Evolutionary conservation across 2,888 invertebrate species (phyloP).

Genomic region (Tetropium fuscum): DNA sequence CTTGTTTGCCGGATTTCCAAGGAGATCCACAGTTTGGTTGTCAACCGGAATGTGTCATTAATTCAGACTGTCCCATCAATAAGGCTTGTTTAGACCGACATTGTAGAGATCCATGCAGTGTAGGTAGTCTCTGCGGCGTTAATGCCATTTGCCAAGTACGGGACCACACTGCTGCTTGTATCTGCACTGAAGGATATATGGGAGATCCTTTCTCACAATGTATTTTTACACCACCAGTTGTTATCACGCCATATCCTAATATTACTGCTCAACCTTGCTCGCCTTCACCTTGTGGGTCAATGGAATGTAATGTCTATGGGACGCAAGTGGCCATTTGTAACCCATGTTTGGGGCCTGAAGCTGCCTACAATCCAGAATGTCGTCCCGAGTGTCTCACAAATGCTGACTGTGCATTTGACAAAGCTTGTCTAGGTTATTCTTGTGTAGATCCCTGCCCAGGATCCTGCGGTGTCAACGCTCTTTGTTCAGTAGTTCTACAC

Average conservation of each 20-base stretch:
- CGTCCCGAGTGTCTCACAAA: conserved; percentile 86
- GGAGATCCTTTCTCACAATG: conserved; percentile 87
- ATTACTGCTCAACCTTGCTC: conserved; percentile 74
- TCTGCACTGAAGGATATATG: conserved; percentile 80
- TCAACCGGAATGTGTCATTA: conserved; percentile 83
- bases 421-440: conserved; percentile 79
- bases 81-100: conserved; percentile 82
- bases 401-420: conserved; percentile 83
- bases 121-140: conserved; percentile 79
- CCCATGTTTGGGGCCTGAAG: conserved; percentile 78
- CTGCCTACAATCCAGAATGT: conserved; percentile 78
- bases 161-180: conserved; percentile 86
- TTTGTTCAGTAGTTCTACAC: conserved; percentile 78
- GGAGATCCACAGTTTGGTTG: conserved; percentile 85
- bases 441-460: conserved; percentile 85
- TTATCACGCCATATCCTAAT: conserved; percentile 60
- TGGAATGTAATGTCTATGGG: conserved; percentile 77
- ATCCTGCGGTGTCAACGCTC: conserved; percentile 81
- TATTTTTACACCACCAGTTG: conserved; percentile 65
- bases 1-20: conserved; percentile 79
- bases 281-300: conserved; percentile 82
- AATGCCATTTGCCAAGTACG: conserved; percentile 84
- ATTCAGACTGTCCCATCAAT: conserved; percentile 82
- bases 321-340: conserved; percentile 84
- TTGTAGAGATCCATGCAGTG: conserved; percentile 79